Evolutionary conservation across 2,113 vertebrate species (phyloP).

Genomic region (Poecilia latipinna): DNA sequence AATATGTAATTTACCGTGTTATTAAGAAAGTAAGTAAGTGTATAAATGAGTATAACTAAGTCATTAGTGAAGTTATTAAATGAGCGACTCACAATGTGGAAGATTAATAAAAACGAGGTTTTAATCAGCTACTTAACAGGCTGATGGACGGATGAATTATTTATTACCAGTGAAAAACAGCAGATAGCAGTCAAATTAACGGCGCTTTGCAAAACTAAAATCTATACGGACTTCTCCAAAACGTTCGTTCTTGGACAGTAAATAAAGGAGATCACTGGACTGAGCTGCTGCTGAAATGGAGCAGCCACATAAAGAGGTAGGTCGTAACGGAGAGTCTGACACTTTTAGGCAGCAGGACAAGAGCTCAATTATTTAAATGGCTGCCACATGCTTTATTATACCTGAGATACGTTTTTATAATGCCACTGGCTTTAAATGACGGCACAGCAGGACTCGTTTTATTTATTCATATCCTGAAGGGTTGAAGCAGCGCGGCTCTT

Average conservation of each 20-base stretch:
- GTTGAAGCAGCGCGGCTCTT: neutral
- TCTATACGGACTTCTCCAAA: neutral
- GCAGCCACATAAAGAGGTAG: neutral
- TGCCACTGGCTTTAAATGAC: neutral
- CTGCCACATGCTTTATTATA: slow-evolving; percentile 13
- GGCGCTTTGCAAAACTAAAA: slow-evolving; percentile 10
- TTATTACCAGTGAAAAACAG: slow-evolving; percentile 7
- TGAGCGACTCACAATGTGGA: neutral
- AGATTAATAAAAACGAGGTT: slow-evolving; percentile 12
- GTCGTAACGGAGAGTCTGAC: neutral
- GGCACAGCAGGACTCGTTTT: neutral
- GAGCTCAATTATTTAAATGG: slow-evolving; percentile 6
- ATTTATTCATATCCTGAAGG: neutral
- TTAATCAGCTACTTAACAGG: slow-evolving; percentile 15
- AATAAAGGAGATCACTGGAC: neutral
- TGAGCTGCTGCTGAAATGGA: neutral
- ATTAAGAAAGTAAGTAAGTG: no score
- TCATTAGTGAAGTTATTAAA: no score
- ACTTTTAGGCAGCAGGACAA: neutral
- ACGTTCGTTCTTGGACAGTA: neutral
- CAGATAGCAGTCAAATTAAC: slow-evolving; percentile 3
- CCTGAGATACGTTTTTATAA: neutral
- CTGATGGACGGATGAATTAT: neutral
- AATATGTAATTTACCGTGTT: no score
- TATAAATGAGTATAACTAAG: no score